These are phyloP conservation scores for Callitettix versicolor DNA, from an alignment of 1,140 invertebrate species.

Conservation along the genomic window DNA sequence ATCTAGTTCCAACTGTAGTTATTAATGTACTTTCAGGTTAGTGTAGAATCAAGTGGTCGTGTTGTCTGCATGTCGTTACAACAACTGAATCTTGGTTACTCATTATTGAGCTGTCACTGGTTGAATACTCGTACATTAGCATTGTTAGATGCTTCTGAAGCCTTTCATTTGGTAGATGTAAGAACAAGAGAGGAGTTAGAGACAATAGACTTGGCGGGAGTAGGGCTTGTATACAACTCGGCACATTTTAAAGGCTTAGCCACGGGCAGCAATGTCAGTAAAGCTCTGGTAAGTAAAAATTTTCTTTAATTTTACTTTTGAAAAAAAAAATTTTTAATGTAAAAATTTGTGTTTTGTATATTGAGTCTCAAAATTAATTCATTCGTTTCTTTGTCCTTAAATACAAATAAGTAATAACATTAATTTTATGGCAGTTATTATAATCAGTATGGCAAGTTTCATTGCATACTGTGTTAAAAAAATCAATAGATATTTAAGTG, in stretches of 20 bases:
- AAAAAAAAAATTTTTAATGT: no score
- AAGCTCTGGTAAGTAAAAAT: constrained; percentile 47
- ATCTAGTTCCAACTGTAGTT: no score
- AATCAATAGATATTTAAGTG: no score
- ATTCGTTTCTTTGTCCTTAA: no score
- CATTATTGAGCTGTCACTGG: constrained; percentile 59
- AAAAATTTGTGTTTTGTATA: no score
- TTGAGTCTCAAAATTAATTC: no score
- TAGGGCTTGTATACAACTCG: constrained; percentile 81
- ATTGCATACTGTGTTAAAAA: no score
- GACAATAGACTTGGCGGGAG: constrained; percentile 66
- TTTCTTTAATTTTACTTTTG: no score
- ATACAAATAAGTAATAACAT: no score
- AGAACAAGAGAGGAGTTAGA: constrained; percentile 76
- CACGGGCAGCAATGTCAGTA: constrained; percentile 68
- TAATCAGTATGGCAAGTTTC: no score
- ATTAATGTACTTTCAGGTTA: constrained; percentile 25
- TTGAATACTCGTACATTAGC: constrained; percentile 77
- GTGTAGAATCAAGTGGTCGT: constrained; percentile 18
- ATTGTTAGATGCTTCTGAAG: constrained; percentile 74
- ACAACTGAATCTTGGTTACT: constrained; percentile 27
- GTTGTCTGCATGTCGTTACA: constrained; percentile 23
- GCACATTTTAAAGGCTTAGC: constrained; percentile 82
- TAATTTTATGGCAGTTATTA: no score
- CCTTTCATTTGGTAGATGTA: constrained; percentile 79